Conservation (phyloP, 2,888 invertebrate genomes). For the Anagyrus pseudococci region DNA sequence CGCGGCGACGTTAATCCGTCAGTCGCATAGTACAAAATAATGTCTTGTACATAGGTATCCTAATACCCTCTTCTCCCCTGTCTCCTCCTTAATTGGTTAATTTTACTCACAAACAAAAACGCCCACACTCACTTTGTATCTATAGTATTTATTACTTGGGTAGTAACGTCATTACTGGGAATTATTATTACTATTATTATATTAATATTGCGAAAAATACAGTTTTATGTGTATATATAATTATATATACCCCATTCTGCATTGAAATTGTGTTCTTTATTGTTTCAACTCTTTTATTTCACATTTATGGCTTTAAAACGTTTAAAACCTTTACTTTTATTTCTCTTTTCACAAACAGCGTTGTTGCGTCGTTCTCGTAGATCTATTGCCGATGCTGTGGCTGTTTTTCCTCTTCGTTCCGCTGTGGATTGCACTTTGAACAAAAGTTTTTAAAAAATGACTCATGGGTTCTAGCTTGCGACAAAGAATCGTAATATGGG, state of each 20-base stretch:
- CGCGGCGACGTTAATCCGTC: slow-evolving; percentile 41
- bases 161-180: slow-evolving; percentile 61
- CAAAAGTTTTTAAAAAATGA: too few species aligned
- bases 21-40: slow-evolving; percentile 61
- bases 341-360: background rate
- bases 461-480: too few species aligned
- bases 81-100: slow-evolving; percentile 50
- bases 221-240: slow-evolving; percentile 57
- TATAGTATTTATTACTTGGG: slow-evolving; percentile 63
- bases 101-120: slow-evolving; percentile 53
- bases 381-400: background rate
- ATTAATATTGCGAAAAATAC: slow-evolving; percentile 60
- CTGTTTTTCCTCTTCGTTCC: background rate
- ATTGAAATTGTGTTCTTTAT: slow-evolving; percentile 43
- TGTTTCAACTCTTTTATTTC: slow-evolving; percentile 15
- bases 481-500: too few species aligned
- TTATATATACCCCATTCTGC: slow-evolving; percentile 55
- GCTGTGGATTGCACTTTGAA: background rate
- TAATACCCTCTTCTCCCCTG: slow-evolving; percentile 35
- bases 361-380: too few species aligned
- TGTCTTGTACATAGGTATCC: slow-evolving; percentile 60
- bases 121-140: slow-evolving; percentile 61
- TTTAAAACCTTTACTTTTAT: background rate
- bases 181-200: slow-evolving; percentile 57
- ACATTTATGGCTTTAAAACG: slow-evolving; percentile 12